Conservation (phyloP, 2,888 invertebrate species). For the Tuta absoluta region DNA sequence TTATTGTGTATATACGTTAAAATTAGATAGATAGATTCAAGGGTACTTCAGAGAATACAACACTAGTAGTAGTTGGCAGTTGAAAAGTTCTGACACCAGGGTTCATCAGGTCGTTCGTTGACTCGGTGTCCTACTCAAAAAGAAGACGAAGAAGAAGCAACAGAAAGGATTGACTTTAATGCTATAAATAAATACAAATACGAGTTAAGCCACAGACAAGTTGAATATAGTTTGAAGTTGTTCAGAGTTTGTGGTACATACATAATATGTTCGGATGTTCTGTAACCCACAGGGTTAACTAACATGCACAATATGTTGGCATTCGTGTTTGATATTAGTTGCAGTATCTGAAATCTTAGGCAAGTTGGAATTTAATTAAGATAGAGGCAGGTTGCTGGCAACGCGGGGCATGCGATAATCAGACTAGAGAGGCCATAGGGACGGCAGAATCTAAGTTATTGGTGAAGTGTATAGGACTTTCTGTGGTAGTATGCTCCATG, state of each 20-base stretch:
- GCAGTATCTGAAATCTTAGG: conserved; percentile 17
- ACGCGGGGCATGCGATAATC: not conserved
- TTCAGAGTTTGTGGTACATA: not conserved
- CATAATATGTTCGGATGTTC: conserved; percentile 11
- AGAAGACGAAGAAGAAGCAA: no score
- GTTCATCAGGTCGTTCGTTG: no score
- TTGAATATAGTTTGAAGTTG: not conserved
- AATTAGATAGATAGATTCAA: no score
- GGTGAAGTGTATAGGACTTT: no score
- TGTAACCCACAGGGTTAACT: conserved; percentile 7
- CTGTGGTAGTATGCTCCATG: no score
- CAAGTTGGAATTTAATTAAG: conserved; percentile 31
- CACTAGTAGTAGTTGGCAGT: no score
- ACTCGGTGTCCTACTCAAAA: no score
- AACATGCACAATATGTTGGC: conserved; percentile 3
- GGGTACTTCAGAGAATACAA: no score
- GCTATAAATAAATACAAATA: not conserved
- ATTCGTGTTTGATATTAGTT: conserved; percentile 10
- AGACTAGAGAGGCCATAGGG: not conserved
- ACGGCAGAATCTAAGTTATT: no score
- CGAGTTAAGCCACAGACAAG: not conserved
- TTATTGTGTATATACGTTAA: no score
- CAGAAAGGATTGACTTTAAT: no score
- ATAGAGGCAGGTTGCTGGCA: conserved; percentile 16
- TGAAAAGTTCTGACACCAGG: no score